A percentile compares a stretch with the other conserved stretches of the same genome.
Evolutionary conservation across 2,888 invertebrate genomes (phyloP).

Genomic region (Craniophora ligustri): DNA sequence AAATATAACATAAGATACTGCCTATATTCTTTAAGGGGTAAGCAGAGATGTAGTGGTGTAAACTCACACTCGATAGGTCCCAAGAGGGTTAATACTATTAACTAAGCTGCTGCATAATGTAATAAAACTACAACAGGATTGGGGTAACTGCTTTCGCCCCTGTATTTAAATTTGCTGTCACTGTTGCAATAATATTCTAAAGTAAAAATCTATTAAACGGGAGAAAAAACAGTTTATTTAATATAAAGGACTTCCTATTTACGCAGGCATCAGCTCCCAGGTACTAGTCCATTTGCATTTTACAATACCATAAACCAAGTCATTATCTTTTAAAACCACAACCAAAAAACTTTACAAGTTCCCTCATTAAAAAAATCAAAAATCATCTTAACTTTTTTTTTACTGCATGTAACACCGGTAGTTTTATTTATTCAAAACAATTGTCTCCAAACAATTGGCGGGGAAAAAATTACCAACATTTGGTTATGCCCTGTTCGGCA

Average conservation of each 20-base stretch:
- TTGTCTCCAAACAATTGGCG: conserved; percentile 60
- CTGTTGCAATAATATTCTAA: no score
- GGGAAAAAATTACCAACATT: conserved; percentile 53
- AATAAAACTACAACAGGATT: no score
- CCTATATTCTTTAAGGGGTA: no score
- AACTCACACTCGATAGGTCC: no score
- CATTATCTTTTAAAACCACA: conserved; percentile 33
- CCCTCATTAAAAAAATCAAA: conserved; percentile 40
- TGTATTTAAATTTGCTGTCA: no score
- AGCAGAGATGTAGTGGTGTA: no score
- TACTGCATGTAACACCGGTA: conserved; percentile 59
- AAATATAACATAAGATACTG: no score
- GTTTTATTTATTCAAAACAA: conserved; percentile 65
- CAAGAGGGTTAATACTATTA: no score
- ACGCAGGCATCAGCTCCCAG: neutral
- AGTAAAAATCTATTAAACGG: no score
- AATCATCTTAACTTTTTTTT: conserved; percentile 33
- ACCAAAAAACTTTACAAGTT: conserved; percentile 27
- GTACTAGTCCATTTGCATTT: conserved; percentile 2
- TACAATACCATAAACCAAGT: conserved; percentile 13
- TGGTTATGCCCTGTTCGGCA: conserved; percentile 52
- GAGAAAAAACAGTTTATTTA: no score
- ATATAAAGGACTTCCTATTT: neutral
- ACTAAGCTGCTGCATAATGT: no score
- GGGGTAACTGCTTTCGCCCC: no score